Evolutionary conservation across 2,113 vertebrate species (phyloP), one percentile per base, ranked within the genome.

Genomic region (Meleagris gallopavo): DNA sequence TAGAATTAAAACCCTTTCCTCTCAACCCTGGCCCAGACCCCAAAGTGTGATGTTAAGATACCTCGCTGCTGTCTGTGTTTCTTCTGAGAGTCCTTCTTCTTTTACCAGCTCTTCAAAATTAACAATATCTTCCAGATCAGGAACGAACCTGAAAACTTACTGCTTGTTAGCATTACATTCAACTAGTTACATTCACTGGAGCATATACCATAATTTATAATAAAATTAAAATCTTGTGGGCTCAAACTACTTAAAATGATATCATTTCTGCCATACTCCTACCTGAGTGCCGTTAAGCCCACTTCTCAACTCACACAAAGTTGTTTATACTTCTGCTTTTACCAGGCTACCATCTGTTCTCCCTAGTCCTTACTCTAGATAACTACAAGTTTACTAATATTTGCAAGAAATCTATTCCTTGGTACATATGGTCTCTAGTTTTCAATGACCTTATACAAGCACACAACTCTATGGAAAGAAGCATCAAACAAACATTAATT

Each of bases 61-160:
- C 99, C 99, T 98, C 50, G 99, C 99, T 89, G 99, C 98, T 97
- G 97, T 99, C 88, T 98, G 98, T 3, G 99, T 99, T 97, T 99
- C 99, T 96, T 99, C 99, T 13, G 99, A 98, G 41, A 99, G 98
- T 11, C 97, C 98, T 96, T 99, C 99, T 96, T 99, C 99, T 97
- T 99, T 99, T 83, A 99, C 99, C 83, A 99, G 97, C 97, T 99
- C 99, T 97, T 99, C 99, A 97, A 99, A 99, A 97, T 99, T 99
- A 52, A 99, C 99, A 15, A 99, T 99, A 93, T 99, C 99, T 98
- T 99, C 99, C 94, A 99, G 97, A 96, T 99, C 99, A 30, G 99
- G 99, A 92, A 99, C 99, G 96, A 99, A 99, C 95, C 99, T 99
- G 93, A 6, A 30, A 81, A 90, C 83, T 75, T 77, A 94, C 93